Evolutionary conservation across 1,140 invertebrate genomes (phyloP), one percentile per base, ranked within the genome.

Genomic region (Lineus longissimus): DNA sequence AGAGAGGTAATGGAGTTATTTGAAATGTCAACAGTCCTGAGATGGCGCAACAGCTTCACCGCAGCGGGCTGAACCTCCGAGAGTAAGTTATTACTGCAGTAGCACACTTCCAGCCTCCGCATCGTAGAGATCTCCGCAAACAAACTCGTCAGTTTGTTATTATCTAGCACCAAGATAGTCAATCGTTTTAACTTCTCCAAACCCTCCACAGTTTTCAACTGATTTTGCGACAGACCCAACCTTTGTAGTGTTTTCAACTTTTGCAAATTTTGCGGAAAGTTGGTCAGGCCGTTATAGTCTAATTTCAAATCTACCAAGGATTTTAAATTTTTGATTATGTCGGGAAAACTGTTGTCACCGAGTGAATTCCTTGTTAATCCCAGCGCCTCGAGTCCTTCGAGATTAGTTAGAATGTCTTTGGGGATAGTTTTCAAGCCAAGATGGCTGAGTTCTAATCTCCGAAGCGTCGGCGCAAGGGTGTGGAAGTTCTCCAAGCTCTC

Each of bases 331-430:
- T 69, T 69, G 41, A 78, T 70, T 0, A 68, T 61, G 1, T 78
- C 74, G 17, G 74, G 71, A 55, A 80, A 64, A 31, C 70, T 70
- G 23, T 61, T 55, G 58, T 80, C 78, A 0, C 51, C 36, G 6
- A 78, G 67, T n/a, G 65, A 51, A 61, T 78, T 78, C 57, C 72
- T 61, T 33, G 74, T 70, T 25, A 80, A 61, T 59, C 77, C 78
- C 19, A 80, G 63, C 31, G 72, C 75, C 55, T 77, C 71, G n/a
- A 80, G 64, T 19, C 65, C 40, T 29, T 65, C 30, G 57, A 80
- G 61, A 22, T 56, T 41, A n/a, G 64, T 61, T 19, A 76, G 41
- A 17, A 80, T 47, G 11, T 63, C 63, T 30, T 74, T 73, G 9
- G 70, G 69, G 13, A 80, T 62, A 0, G 63, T 56, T 29, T 69